A percentile compares a stretch with the other conserved stretches of the same genome.
phyloP scores from a whole-genome alignment of 1,140 invertebrate species.

The Drosophila aff. region DNA sequence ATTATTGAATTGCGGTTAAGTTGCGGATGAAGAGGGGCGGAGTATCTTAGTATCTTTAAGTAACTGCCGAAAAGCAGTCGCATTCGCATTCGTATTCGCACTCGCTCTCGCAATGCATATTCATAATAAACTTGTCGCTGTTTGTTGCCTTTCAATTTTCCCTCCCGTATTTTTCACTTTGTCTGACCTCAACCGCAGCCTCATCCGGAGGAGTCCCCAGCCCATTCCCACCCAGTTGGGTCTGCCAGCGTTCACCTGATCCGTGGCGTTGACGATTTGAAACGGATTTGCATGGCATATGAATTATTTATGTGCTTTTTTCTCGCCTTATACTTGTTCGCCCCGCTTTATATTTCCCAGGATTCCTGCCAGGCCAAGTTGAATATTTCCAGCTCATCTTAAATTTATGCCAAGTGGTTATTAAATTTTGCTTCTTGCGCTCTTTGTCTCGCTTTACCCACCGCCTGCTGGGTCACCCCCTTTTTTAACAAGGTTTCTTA shows the following conservation, averaged over 20 bases:
- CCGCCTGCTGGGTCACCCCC: not conserved
- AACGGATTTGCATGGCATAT: constrained; percentile 82
- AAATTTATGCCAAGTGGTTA: constrained; percentile 84
- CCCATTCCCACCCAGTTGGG: not conserved
- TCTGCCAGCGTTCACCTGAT: constrained; percentile 51
- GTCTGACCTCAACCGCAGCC: constrained; percentile 44
- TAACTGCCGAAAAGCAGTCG: constrained; percentile 39
- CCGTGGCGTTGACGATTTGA: constrained; percentile 76
- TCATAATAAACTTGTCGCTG: constrained; percentile 59
- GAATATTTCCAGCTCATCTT: constrained; percentile 76
- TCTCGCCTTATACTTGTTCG: constrained; percentile 32
- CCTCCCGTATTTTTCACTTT: constrained; percentile 24
- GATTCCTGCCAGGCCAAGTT: constrained; percentile 52
- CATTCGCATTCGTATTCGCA: constrained; percentile 19
- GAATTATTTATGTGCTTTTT: constrained; percentile 77
- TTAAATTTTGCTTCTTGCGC: constrained; percentile 68
- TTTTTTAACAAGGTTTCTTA: not conserved
- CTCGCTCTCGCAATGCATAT: constrained; percentile 63
- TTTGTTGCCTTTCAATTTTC: constrained; percentile 64
- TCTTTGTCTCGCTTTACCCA: constrained; percentile 31
- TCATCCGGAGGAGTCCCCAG: not conserved
- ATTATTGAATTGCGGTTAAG: constrained; percentile 61
- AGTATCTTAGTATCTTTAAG: constrained; percentile 36
- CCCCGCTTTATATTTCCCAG: constrained; percentile 46
- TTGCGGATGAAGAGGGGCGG: constrained; percentile 19